Conservation (phyloP, 2,113 vertebrate species). For the Sorex araneus region DNA sequence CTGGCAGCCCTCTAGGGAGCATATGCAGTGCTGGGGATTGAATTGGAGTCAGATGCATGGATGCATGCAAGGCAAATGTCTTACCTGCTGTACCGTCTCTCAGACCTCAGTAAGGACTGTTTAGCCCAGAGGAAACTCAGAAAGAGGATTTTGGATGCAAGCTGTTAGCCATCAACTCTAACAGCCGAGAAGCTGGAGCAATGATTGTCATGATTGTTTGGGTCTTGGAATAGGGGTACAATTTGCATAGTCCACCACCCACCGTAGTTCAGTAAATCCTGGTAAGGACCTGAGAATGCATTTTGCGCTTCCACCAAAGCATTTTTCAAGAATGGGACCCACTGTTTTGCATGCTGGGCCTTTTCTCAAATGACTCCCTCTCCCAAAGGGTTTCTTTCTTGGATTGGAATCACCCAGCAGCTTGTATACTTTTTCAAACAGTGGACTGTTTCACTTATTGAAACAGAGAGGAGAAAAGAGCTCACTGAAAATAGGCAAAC, state of each 20-base stretch:
- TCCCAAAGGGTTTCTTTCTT: background rate
- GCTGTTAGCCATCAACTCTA: background rate
- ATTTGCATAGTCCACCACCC: background rate
- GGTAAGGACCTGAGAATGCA: constrained; percentile 43
- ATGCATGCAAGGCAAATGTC: too few relatives aligned
- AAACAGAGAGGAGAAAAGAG: too few relatives aligned
- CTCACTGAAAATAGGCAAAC: background rate
- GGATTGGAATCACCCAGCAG: background rate
- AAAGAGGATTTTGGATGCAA: background rate
- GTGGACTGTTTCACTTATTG: background rate
- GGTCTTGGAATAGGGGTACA: background rate
- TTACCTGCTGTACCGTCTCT: too few relatives aligned
- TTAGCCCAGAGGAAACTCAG: background rate
- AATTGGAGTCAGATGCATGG: too few relatives aligned
- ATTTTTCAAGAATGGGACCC: background rate
- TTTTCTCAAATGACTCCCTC: background rate
- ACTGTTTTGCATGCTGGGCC: too few relatives aligned
- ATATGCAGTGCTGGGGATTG: too few relatives aligned
- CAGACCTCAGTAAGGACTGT: background rate
- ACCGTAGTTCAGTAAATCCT: background rate
- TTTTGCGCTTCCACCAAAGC: background rate
- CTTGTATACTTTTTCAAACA: background rate
- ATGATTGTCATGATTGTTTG: background rate
- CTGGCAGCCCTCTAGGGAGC: too few relatives aligned
- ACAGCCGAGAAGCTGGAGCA: background rate